Conservation (phyloP, 2,888 invertebrate species). For the Drosophila pegasa region DNA sequence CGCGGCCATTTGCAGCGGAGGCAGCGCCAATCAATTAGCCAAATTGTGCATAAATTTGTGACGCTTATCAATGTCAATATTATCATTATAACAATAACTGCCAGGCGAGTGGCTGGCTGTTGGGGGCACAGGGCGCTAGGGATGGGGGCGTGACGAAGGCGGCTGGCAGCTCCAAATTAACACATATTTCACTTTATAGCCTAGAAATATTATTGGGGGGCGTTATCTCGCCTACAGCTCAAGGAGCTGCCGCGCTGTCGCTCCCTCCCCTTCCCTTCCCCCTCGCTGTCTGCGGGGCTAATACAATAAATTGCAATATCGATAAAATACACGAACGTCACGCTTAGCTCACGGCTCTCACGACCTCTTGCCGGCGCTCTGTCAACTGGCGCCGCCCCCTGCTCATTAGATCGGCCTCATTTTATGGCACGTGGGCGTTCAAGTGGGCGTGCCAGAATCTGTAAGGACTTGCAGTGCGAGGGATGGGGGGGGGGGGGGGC, state of each 20-base stretch:
- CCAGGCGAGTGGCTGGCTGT: not conserved
- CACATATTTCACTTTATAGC: constrained; percentile 78
- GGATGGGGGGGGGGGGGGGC: constrained; percentile 19
- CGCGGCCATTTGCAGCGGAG: constrained; percentile 50
- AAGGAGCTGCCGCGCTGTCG: constrained; percentile 18
- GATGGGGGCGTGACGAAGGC: constrained; percentile 30
- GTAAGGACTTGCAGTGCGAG: not conserved
- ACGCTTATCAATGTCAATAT: constrained; percentile 80
- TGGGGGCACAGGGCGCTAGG: not conserved
- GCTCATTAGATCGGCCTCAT: constrained; percentile 76
- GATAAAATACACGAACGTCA: constrained; percentile 79
- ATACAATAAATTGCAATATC: constrained; percentile 81
- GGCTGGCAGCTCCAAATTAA: constrained; percentile 59
- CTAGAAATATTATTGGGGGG: constrained; percentile 63
- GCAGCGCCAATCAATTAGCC: constrained; percentile 75
- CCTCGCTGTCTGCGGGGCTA: constrained; percentile 45
- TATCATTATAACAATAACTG: constrained; percentile 75
- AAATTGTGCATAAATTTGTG: constrained; percentile 80
- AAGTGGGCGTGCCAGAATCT: constrained; percentile 59
- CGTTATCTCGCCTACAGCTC: constrained; percentile 33
- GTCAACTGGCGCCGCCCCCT: constrained; percentile 1
- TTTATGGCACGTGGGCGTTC: constrained; percentile 65
- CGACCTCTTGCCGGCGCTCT: constrained; percentile 32
- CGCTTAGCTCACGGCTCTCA: constrained; percentile 67
- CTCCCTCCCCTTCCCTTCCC: not conserved